These are phyloP conservation scores for Oeneis ivallda DNA, from an alignment of 2,888 invertebrate genomes.

Conservation along the genomic window DNA sequence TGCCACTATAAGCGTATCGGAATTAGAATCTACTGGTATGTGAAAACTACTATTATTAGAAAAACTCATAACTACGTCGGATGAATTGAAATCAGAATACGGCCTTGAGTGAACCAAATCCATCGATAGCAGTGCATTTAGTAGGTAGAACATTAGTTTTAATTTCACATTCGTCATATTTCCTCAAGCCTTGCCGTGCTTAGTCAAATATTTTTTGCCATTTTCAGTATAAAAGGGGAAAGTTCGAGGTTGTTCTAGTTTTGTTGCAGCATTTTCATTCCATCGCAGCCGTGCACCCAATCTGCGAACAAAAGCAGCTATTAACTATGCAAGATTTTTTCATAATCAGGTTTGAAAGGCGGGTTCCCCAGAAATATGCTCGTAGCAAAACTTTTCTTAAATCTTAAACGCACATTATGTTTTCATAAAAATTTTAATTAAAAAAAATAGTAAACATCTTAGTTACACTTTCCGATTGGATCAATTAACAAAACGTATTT, in stretches of 20 bases:
- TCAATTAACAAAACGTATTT: not conserved
- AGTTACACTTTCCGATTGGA: no score
- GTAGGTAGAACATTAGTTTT: constrained; percentile 73
- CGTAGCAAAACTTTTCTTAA: not conserved
- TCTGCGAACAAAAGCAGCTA: constrained; percentile 54
- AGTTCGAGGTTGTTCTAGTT: constrained; percentile 41
- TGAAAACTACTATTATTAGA: constrained; percentile 61
- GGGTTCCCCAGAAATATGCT: not conserved
- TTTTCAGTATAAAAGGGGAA: constrained; percentile 41
- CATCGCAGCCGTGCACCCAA: constrained; percentile 36
- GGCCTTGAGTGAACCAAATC: constrained; percentile 70
- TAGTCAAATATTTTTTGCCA: constrained; percentile 49
- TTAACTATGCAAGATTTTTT: constrained; percentile 45
- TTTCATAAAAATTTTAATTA: no score
- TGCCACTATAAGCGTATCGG: constrained; percentile 71
- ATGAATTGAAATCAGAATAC: constrained; percentile 55
- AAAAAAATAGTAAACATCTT: no score
- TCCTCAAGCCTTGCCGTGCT: constrained; percentile 37
- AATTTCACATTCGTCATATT: constrained; percentile 76
- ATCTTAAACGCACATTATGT: not conserved
- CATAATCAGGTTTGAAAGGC: constrained; percentile 31
- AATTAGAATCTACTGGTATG: constrained; percentile 67
- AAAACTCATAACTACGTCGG: constrained; percentile 59
- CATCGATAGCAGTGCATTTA: constrained; percentile 65
- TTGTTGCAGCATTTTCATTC: constrained; percentile 40